phyloP scores from a whole-genome alignment of 2,888 invertebrate species.

The Brenthis hecate region DNA sequence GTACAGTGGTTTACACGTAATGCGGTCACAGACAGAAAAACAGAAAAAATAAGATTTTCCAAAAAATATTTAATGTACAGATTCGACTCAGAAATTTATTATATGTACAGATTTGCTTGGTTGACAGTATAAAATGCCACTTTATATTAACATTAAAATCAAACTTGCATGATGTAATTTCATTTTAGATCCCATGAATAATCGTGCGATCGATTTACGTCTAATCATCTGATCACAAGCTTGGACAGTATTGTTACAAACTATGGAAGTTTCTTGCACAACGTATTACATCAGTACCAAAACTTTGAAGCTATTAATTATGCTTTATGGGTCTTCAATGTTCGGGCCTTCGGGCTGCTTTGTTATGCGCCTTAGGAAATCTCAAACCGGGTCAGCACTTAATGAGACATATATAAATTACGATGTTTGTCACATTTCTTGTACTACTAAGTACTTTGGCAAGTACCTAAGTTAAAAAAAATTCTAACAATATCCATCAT shows the following conservation, averaged over 20 bases:
- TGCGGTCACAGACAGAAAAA: no score
- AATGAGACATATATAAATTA: constrained; percentile 46
- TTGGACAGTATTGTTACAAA: constrained; percentile 51
- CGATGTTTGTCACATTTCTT: constrained; percentile 35
- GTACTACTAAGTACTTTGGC: constrained; percentile 12
- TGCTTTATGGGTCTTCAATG: constrained; percentile 55
- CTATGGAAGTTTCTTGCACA: constrained; percentile 45
- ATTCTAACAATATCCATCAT: no score
- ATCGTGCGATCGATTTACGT: constrained; percentile 65
- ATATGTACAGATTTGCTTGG: no score
- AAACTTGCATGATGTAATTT: no score
- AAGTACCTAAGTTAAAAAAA: no score
- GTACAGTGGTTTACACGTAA: no score
- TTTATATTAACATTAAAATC: no score
- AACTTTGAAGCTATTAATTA: constrained; percentile 72
- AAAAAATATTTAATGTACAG: no score
- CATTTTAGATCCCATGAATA: constrained; percentile 1
- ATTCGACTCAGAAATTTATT: no score
- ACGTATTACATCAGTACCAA: constrained; percentile 51
- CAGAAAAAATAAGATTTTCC: no score
- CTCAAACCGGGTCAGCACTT: constrained; percentile 48
- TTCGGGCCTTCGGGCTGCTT: constrained; percentile 46
- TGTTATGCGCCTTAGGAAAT: constrained; percentile 57
- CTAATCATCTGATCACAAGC: constrained; percentile 64
- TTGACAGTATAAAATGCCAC: no score